Evolutionary conservation across 92 coral and sea anemone species (phyloP).

Genomic region (Zoanthus solanderi): DNA sequence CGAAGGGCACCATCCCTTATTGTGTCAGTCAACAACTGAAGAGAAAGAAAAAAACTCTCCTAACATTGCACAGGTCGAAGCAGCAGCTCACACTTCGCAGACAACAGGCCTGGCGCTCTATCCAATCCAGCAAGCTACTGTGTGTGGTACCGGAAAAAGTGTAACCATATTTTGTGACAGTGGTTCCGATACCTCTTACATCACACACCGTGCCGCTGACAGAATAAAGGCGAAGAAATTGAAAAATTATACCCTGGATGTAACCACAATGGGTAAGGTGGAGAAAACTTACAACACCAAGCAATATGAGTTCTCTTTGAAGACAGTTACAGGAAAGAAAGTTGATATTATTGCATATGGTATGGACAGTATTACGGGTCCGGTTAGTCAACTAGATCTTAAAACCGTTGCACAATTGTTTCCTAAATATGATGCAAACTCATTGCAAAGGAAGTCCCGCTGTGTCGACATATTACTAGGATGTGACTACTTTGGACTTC

Average conservation of each 20-base stretch:
- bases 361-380: constrained; percentile 76
- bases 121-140: constrained; percentile 73
- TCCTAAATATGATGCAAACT: constrained; percentile 68
- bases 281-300: constrained; percentile 69
- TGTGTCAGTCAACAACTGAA: constrained; percentile 54
- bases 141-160: constrained; percentile 65
- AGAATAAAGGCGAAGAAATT: constrained; percentile 58
- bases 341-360: constrained; percentile 65
- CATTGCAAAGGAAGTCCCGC: constrained; percentile 68
- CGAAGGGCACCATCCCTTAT: constrained; percentile 64
- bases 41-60: constrained; percentile 31
- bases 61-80: constrained; percentile 34
- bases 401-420: constrained; percentile 62
- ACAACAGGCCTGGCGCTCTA: constrained; percentile 66
- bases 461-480: constrained; percentile 66
- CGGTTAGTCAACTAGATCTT: constrained; percentile 57
- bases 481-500: constrained; percentile 71
- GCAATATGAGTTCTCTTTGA: constrained; percentile 60
- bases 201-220: constrained; percentile 79
- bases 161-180: constrained; percentile 73
- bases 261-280: constrained; percentile 69
- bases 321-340: constrained; percentile 61
- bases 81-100: constrained; percentile 52
- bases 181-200: constrained; percentile 73
- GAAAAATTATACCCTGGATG: constrained; percentile 62